These are phyloP conservation scores for Onychorhynchus coronatus DNA, from an alignment of 2,113 vertebrate genomes.

Conservation along the genomic window DNA sequence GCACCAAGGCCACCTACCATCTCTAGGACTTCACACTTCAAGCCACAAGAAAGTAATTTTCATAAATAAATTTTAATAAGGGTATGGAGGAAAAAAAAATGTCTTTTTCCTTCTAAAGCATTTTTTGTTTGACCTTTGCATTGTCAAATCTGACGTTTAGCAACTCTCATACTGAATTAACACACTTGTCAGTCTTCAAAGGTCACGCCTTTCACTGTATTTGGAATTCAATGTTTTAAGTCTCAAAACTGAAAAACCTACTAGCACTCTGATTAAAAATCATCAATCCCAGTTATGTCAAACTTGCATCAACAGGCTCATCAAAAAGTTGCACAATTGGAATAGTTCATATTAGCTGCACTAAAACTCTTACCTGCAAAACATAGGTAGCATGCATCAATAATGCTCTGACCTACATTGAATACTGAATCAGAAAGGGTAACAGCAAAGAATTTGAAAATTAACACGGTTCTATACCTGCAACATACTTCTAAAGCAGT, in stretches of 20 bases:
- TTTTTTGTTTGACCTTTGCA: not conserved
- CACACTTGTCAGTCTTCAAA: not conserved
- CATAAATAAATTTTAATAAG: not conserved
- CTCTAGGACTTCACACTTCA: not conserved
- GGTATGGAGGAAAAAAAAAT: not conserved
- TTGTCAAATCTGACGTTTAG: not conserved
- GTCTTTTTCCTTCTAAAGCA: rapidly evolving
- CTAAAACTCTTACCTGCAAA: not conserved
- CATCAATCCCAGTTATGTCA: not conserved
- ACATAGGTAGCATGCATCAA: not conserved
- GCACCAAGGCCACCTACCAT: not conserved
- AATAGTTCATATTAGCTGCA: not conserved
- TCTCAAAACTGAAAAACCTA: not conserved
- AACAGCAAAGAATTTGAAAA: not conserved
- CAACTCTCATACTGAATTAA: not conserved
- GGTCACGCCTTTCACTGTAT: not conserved
- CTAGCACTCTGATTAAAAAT: not conserved
- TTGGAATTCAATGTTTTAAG: not conserved
- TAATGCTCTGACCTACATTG: not conserved
- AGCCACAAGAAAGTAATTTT: not conserved
- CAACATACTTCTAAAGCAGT: not conserved
- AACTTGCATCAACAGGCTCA: not conserved
- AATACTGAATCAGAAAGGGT: not conserved
- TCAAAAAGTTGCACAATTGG: not conserved
- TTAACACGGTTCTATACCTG: not conserved